These are phyloP conservation scores for Achatina immaculata DNA, from an alignment of 1,140 invertebrate species.

Conservation along the genomic window DNA sequence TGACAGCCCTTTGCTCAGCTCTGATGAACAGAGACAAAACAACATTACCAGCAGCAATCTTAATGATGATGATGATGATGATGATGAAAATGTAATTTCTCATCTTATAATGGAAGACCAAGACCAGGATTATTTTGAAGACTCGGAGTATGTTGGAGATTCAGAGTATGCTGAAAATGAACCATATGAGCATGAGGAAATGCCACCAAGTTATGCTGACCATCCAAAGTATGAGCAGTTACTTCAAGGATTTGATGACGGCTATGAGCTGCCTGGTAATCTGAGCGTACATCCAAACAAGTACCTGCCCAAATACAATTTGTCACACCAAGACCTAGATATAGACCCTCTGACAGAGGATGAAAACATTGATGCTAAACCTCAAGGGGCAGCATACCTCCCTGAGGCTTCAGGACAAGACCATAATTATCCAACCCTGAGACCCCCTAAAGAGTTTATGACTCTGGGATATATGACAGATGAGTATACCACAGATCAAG, in stretches of 20 bases:
- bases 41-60: background rate
- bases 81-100: conserved; percentile 26
- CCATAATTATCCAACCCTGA: conserved; percentile 40
- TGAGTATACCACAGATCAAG: conserved; percentile 57
- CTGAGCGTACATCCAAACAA: conserved; percentile 85
- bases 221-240: conserved; percentile 69
- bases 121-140: conserved; percentile 76
- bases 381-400: conserved; percentile 47
- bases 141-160: conserved; percentile 81
- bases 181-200: conserved; percentile 68
- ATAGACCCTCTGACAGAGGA: conserved; percentile 51
- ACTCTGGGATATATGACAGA: conserved; percentile 53
- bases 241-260: conserved; percentile 67
- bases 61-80: conserved; percentile 21
- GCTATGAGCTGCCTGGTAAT: conserved; percentile 74
- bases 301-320: conserved; percentile 79
- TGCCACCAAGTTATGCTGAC: conserved; percentile 50
- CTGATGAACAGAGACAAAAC: conserved; percentile 19
- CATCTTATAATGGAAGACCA: conserved; percentile 65
- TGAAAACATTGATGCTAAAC: conserved; percentile 42
- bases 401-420: conserved; percentile 36
- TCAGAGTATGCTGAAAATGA: conserved; percentile 75
- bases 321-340: conserved; percentile 45
- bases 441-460: conserved; percentile 43
- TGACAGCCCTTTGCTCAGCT: conserved; percentile 28